Base-by-base conservation (phyloP, 2,797 vertebrate genomes). In the Yasuhikotakia modesta region DNA sequence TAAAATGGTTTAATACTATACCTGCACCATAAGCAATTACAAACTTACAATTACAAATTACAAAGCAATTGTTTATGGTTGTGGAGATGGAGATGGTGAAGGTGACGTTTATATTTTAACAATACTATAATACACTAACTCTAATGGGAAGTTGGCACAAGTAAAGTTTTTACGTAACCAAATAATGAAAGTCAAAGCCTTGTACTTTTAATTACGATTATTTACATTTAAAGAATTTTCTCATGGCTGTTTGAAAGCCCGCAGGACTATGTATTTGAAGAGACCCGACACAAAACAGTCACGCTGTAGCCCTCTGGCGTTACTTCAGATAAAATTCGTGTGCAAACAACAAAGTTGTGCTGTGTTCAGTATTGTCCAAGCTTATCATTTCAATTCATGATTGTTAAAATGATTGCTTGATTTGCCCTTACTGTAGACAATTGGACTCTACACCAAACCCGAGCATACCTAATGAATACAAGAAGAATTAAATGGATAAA, bases 301-400 rank as follows among this genome's bases (percentile, higher is more conserved):
- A 70, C 12, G 58, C 19, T 64, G 58, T 63, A 78, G 68, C 46
- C 76, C 58, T 55, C 76, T 57, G 60, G 76, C 32, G 22, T 70
- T 70, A 35, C 30, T 64, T 65, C 60, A 65, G 46, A 71, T 55
- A 43, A 64, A 16, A 64, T 55, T 71, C 24, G 21, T 16, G 55
- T 10, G 19, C 35, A 76, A 76, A 21, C 66, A 45, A 43, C 46
- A 70, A 24, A 63, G 48, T n/a, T 21, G 2, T 8, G 16, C 11
- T 68, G 53, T 35, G 52, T 57, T 76, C 35, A 45, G 22, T n/a
- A 13, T 6, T 46, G 35, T 45, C 50, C 22, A n/a, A 45, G 17
- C 16, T 8, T 16, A 45, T 12, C 64, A 21, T 30, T 32, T 61
- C 2, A 30, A 63, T 50, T 19, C 2, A 43, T 10, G 11, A 1